Evolutionary conservation across 2,113 vertebrate genomes (phyloP).

Genomic region (Gallinago jamesoni): DNA sequence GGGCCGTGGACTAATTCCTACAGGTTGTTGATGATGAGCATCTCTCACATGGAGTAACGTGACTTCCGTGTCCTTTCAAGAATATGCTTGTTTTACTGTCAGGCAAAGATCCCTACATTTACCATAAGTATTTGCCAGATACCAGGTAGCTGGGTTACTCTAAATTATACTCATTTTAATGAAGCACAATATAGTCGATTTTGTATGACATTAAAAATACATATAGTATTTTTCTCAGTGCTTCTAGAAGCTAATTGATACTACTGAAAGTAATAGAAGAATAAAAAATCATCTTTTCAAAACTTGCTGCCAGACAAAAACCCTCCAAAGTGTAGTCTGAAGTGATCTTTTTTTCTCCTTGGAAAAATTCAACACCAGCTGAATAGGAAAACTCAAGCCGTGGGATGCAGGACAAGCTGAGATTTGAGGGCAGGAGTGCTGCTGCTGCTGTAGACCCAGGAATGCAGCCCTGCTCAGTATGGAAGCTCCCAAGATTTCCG

Average conservation of each 20-base stretch:
- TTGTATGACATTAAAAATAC: not conserved
- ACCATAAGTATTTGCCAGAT: not conserved
- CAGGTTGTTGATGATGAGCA: not conserved
- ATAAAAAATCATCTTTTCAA: not conserved
- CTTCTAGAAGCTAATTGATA: not conserved
- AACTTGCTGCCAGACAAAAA: not conserved
- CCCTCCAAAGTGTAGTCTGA: not conserved
- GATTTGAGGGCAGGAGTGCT: not conserved
- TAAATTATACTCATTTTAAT: not conserved
- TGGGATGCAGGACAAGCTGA: not conserved
- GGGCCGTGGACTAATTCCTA: not conserved
- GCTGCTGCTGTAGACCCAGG: not conserved
- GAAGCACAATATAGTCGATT: not conserved
- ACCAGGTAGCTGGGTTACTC: not conserved
- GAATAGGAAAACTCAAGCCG: not conserved
- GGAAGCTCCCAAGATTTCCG: not conserved
- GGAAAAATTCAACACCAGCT: not conserved
- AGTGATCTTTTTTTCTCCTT: not conserved
- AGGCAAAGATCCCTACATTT: not conserved
- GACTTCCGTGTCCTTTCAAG: not conserved
- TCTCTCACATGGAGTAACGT: not conserved
- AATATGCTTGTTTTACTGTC: not conserved
- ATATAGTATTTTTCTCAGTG: not conserved
- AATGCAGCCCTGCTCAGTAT: not conserved
- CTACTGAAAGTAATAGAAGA: not conserved